Evolutionary conservation across 2,113 vertebrate genomes (phyloP).

Genomic region (Gopherus evgoodei): DNA sequence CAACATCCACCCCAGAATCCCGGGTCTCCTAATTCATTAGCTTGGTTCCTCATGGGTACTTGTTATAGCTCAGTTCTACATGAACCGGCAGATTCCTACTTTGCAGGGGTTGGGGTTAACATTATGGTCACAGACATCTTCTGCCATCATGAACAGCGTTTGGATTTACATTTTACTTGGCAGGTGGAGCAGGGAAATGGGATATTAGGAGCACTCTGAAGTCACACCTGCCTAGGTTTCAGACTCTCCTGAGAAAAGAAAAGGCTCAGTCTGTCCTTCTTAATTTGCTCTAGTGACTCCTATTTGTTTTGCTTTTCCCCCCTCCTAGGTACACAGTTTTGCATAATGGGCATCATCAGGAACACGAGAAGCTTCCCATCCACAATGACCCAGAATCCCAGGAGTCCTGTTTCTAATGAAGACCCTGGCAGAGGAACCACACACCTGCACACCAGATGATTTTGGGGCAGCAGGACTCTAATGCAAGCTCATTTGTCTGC

Average conservation of each 20-base stretch:
- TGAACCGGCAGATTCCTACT: background rate
- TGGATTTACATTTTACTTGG: background rate
- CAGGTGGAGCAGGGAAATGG: background rate
- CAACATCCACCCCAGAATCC: background rate
- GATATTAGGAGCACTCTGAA: background rate
- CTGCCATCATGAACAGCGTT: background rate
- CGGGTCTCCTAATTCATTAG: background rate
- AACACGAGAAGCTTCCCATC: slow-evolving; percentile 81
- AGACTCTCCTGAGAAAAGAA: background rate
- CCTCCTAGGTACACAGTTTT: slow-evolving; percentile 79
- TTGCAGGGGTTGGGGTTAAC: background rate
- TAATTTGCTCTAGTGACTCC: background rate
- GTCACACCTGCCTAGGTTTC: background rate
- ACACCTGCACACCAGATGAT: background rate
- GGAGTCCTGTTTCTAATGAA: slow-evolving; percentile 81
- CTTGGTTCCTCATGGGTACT: background rate
- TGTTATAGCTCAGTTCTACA: background rate
- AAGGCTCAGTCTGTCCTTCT: background rate
- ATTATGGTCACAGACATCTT: background rate
- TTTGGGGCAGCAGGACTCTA: background rate
- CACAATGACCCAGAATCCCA: slow-evolving; percentile 82
- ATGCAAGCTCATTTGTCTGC: background rate
- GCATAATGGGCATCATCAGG: slow-evolving; percentile 78
- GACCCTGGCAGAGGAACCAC: background rate
- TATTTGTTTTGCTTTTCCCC: background rate